phyloP scores from a whole-genome alignment of 2,888 invertebrate species.

The Caprella mutica region DNA sequence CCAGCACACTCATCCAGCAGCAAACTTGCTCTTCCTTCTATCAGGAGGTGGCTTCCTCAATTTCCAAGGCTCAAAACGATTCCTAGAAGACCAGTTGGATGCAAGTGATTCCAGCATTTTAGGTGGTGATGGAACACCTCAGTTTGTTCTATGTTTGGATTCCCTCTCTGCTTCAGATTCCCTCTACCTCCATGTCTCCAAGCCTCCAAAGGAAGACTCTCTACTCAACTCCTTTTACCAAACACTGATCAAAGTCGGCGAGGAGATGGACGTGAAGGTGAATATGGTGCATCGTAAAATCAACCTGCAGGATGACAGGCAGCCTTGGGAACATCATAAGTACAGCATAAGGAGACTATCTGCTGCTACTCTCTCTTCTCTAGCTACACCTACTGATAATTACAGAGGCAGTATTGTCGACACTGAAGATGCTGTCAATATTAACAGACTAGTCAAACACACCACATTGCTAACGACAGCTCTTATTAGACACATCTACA shows the following conservation, averaged over 20 bases:
- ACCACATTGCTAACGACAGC: conserved; percentile 44
- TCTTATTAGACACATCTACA: conserved; percentile 52
- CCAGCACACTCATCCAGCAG: conserved; percentile 46
- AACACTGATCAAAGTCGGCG: conserved; percentile 51
- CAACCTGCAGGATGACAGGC: conserved; percentile 76
- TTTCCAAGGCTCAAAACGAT: conserved; percentile 75
- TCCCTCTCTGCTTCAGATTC: conserved; percentile 52
- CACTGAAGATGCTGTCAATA: conserved; percentile 47
- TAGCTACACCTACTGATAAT: conserved; percentile 19
- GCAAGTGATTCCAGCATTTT: conserved; percentile 48
- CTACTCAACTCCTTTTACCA: conserved; percentile 50
- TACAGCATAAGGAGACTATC: conserved; percentile 84
- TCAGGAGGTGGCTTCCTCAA: conserved; percentile 86
- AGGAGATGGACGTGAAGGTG: conserved; percentile 44
- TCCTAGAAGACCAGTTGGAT: conserved; percentile 87
- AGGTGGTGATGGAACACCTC: conserved; percentile 55
- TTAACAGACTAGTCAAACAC: conserved; percentile 53
- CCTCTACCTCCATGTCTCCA: conserved; percentile 85
- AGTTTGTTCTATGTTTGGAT: conserved; percentile 82
- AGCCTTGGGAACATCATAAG: conserved; percentile 95
- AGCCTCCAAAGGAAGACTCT: conserved; percentile 78
- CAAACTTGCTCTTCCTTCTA: conserved; percentile 66
- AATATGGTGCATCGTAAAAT: conserved; percentile 87
- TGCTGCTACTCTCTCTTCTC: conserved; percentile 71
- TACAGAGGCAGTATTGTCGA: conserved; percentile 48